Base-by-base conservation (phyloP, 2,797 vertebrate species). In the Coreius guichenoti region DNA sequence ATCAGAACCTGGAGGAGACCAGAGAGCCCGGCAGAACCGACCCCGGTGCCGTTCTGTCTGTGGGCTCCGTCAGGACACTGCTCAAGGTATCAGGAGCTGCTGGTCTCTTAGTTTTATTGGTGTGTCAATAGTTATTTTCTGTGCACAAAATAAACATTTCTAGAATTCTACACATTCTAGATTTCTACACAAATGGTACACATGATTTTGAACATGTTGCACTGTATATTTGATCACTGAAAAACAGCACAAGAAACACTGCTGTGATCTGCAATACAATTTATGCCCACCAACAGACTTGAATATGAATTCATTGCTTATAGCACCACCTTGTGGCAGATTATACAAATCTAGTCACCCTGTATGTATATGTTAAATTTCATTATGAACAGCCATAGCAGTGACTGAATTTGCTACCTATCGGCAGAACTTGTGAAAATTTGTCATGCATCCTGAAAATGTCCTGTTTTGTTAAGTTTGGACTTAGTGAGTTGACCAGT, bases 61-160 rank as follows among this genome's bases (percentile, higher is more conserved):
- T 97, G 85, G 95, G 96, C 81, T 97, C 96, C 21, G 89, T 97
- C 90, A 96, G 91, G 86, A 94, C 95, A 21, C 88, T 95, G 79
- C 90, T 94, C 77, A 96, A 96, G 96, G 96, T 97, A 95, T 87
- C 29, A 21, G 26, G 36, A 45, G 58, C 78, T 43, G 39, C 39
- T 36, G 36, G 36, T 8, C 36, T 43, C 39, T 43, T 9, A 0
- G 39, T 43, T 43, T 43, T 43, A 43, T 43, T 11, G 9, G 39
- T 9, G 39, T 43, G 8, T 43, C 39, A 43, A 11, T 43, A 43
- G 39, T 43, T 43, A 43, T 43, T 43, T 43, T 43, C 39, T 43
- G 39, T 43, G 39, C 39, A 43, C 39, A 43, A 43, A 56, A 31
- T 65, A 31, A 29, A 29, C 61, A 7, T 65, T 31, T 65, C 26